Conservation (phyloP, 2,113 vertebrate genomes). For the Athene noctua region DNA sequence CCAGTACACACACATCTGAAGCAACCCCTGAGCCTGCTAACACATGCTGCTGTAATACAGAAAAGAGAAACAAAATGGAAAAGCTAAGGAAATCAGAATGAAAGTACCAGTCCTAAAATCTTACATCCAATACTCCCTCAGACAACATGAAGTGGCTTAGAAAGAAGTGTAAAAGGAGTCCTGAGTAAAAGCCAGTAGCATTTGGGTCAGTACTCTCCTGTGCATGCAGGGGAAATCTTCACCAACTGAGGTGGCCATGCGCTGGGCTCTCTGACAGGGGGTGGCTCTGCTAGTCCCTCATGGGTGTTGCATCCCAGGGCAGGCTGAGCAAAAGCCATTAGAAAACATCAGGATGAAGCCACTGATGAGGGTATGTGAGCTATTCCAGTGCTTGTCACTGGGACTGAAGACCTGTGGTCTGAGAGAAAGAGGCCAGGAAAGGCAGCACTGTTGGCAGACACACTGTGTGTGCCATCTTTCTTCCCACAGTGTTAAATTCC, state of each 20-base stretch:
- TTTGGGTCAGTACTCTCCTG: background rate
- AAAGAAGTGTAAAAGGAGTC: background rate
- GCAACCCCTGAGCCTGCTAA: background rate
- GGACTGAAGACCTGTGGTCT: background rate
- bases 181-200: background rate
- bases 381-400: background rate
- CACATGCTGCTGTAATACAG: background rate
- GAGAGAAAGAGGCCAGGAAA: background rate
- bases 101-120: background rate
- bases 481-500: background rate
- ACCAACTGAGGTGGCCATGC: fast-evolving
- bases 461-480: fast-evolving
- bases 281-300: fast-evolving
- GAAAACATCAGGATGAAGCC: background rate
- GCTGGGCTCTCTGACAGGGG: background rate
- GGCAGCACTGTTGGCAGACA: background rate
- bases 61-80: background rate
- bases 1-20: background rate
- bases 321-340: background rate
- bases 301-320: background rate
- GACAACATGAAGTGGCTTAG: background rate
- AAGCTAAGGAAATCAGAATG: background rate
- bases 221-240: background rate
- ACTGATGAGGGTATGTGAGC: background rate
- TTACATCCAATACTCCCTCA: background rate